Base-by-base conservation (phyloP, 92 coral and sea anemone genomes). In the Umimayanthus kanabou region DNA sequence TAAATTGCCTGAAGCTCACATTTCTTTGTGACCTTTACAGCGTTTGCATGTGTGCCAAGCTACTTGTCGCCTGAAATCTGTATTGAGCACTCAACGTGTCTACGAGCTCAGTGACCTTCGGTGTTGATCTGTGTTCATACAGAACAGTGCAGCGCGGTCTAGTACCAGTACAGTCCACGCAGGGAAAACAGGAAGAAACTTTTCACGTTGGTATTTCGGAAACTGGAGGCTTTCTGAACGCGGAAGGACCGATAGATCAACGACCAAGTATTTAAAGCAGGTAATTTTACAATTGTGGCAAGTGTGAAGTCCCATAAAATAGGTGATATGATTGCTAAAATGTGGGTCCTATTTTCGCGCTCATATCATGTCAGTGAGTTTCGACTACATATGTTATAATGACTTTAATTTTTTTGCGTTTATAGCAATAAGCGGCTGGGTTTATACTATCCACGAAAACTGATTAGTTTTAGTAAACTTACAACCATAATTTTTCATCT, bases 1-100 rank as follows among this genome's bases (percentile, higher is more conserved):
- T 50, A 14, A 75, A 75, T 75, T 75, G 79, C 79, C 29, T 18
- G 79, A 9, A 43, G 79, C 79, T 75, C 79, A 43, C 53, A 75
- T 75, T 75, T 75, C 79, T n/a, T 37, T 61, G 50, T 75, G 79
- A 75, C 79, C 37, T 75, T 10, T 39, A 0, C 53, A 75, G 79
- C 45, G 40, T 23, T 39, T 6, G 50, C 42, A 75, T 39, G 77
- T n/a, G 25, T 29, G 77, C 40, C 20, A 30, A 73, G 77, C 45
- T 2, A 10, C 20, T 73, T n/a, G 50, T 25, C n/a, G 43, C 22
- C 45, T 73, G 42, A 75, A 23, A 53, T 7, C 23, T 75, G 79
- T 39, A 75, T 37, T 16, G 50, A 20, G 79, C 79, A 13, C 50
- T 39, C 50, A 75, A 75, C 45, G 49, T 39, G 47, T 75, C 50